A percentile compares a stretch with the other conserved stretches of the same genome.
Evolutionary conservation across 1,140 invertebrate species (phyloP).

Genomic region (Heliconius hewitsoni): DNA sequence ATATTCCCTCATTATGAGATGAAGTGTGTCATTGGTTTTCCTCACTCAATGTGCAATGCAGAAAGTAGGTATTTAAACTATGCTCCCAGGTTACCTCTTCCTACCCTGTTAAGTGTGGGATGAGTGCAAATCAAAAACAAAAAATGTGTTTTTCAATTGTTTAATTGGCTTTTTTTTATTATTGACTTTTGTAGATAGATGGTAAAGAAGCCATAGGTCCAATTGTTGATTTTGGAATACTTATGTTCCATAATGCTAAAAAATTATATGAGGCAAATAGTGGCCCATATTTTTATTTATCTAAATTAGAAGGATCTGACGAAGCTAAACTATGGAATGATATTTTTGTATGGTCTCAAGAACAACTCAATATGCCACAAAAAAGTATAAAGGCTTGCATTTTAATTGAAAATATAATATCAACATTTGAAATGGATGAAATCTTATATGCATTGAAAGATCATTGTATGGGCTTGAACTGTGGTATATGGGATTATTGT

Average conservation of each 20-base stretch:
- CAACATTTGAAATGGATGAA: conserved; percentile 86
- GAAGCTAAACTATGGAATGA: conserved; percentile 88
- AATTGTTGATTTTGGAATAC: conserved; percentile 86
- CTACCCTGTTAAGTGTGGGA: too few relatives aligned
- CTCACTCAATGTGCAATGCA: too few relatives aligned
- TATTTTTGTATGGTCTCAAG: conserved; percentile 87
- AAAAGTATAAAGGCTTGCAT: conserved; percentile 88
- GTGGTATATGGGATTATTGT: conserved; percentile 89
- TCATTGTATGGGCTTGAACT: conserved; percentile 87
- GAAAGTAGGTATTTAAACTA: too few relatives aligned
- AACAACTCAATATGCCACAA: conserved; percentile 79
- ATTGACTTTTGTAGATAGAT: conserved; percentile 76
- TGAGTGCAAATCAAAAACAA: too few relatives aligned
- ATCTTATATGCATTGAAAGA: conserved; percentile 86
- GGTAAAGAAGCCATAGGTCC: conserved; percentile 85
- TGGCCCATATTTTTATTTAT: conserved; percentile 86
- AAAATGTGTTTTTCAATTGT: background rate
- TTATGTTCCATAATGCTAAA: conserved; percentile 85
- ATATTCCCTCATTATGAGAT: too few relatives aligned
- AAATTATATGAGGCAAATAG: conserved; percentile 79
- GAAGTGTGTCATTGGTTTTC: too few relatives aligned
- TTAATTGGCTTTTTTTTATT: conserved; percentile 27
- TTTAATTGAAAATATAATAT: conserved; percentile 87
- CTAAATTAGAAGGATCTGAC: conserved; percentile 85
- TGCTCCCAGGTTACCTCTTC: too few relatives aligned